These are phyloP conservation scores for Phaenicophaeus curvirostris DNA, from an alignment of 2,797 vertebrate species.

Conservation along the genomic window DNA sequence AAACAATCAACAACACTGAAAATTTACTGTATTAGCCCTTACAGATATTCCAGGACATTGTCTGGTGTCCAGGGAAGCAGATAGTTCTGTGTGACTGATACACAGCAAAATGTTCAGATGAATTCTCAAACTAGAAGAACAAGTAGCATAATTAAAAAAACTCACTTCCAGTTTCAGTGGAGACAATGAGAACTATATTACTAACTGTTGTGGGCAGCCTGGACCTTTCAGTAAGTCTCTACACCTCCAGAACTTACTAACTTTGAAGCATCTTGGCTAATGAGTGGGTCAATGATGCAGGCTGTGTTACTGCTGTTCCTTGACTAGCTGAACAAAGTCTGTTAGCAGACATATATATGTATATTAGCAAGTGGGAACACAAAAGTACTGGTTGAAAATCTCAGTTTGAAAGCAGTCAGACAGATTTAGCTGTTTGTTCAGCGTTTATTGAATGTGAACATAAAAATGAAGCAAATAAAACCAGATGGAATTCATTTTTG, in stretches of 20 bases:
- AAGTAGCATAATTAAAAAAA: background rate
- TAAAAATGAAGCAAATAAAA: constrained; percentile 34
- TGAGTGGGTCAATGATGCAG: background rate
- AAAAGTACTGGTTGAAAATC: background rate
- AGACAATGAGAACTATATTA: background rate
- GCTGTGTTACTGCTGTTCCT: background rate
- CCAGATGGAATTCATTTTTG: background rate
- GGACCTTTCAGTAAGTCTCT: background rate
- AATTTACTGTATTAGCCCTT: background rate
- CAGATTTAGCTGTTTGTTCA: constrained; percentile 15
- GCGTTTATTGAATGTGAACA: background rate
- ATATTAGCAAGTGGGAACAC: background rate
- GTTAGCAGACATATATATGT: background rate
- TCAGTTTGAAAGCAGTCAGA: background rate
- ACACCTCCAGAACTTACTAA: background rate
- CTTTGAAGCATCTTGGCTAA: background rate
- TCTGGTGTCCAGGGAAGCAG: background rate
- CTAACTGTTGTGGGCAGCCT: background rate
- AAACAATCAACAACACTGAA: background rate
- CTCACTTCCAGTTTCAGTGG: background rate
- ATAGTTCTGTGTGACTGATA: background rate
- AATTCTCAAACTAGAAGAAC: background rate
- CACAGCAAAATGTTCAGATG: background rate
- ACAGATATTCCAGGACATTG: background rate
- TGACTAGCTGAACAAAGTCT: constrained; percentile 11